Evolutionary conservation across 2,113 vertebrate genomes (phyloP), one percentile per base, ranked within the genome.

Genomic region (Lucifuga dentata): DNA sequence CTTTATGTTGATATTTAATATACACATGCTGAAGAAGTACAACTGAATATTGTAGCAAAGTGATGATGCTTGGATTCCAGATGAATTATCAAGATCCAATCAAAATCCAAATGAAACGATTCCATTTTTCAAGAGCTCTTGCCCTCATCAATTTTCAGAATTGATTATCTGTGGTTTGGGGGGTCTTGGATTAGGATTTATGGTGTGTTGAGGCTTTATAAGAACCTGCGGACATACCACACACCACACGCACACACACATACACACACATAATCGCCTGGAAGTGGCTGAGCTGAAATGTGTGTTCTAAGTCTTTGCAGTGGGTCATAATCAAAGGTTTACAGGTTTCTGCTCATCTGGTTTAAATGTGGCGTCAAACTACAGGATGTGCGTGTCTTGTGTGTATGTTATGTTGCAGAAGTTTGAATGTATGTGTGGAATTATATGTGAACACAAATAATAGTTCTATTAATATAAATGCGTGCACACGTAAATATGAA

Each of bases 271-370:
- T n/a, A n/a, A n/a, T 68, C 5, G 5, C 15, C 38, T 70, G 53
- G 19, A 59, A 46, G 73, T 15, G 36, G 33, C 33, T 16, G 35
- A 38, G 55, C 44, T 29, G 29, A 43, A 60, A 67, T 15, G 36
- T 38, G 62, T 75, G n/a, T 32, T 43, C 5, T 39, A 48, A 69
- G 62, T 26, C 48, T 76, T 20, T 39, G 40, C 70, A 59, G 41
- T 5, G 44, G 40, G 15, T 57, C 53, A 38, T 45, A 55, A 83
- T 70, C 46, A 84, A 43, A 69, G 36, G 35, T 76, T 86, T 69
- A 73, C 62, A 70, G 69, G 68, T 76, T 66, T 68, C 55, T 70
- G 75, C 64, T 86, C 67, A 70, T 81, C 74, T 77, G 70, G 52
- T 75, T 76, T 59, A 76, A 68, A 85, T 68, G 58, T 19, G 36